A percentile compares a stretch with the other conserved stretches of the same genome.
These are phyloP conservation scores for Lasioglossum calceatum DNA, from an alignment of 2,888 invertebrate genomes.

Conservation along the genomic window DNA sequence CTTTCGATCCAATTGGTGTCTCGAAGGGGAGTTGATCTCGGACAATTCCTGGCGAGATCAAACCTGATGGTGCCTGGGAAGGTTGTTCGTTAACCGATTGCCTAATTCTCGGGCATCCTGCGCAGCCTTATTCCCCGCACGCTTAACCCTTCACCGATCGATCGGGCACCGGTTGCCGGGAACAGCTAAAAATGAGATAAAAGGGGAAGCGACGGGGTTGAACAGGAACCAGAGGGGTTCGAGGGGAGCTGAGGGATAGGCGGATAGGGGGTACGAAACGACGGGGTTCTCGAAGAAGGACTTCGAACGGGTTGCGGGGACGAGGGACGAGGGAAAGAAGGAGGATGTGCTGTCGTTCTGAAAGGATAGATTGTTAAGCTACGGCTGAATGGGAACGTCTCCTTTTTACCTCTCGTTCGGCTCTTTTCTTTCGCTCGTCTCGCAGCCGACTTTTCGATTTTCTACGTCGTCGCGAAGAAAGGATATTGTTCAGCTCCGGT, in stretches of 20 bases:
- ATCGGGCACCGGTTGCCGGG: constrained; percentile 35
- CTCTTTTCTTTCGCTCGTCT: constrained; percentile 74
- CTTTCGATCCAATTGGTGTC: no score
- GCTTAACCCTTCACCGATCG: constrained; percentile 67
- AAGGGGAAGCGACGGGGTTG: constrained; percentile 34
- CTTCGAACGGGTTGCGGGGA: constrained; percentile 27
- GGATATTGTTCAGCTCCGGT: constrained; percentile 77
- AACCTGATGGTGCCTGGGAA: background rate
- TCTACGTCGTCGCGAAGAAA: constrained; percentile 79
- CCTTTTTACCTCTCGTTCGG: constrained; percentile 75
- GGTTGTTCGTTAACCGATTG: constrained; percentile 41
- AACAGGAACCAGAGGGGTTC: background rate
- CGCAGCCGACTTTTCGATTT: constrained; percentile 79
- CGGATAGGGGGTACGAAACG: constrained; percentile 37
- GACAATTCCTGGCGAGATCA: background rate
- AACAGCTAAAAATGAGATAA: constrained; percentile 53
- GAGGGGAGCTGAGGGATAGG: background rate
- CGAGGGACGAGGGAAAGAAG: constrained; percentile 41
- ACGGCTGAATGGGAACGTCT: constrained; percentile 77
- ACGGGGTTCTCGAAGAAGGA: constrained; percentile 50
- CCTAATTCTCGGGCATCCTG: constrained; percentile 40
- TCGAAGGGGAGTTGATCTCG: background rate
- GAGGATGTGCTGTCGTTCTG: constrained; percentile 73
- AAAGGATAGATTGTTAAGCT: constrained; percentile 81
- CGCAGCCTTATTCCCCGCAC: constrained; percentile 59